Evolutionary conservation across 2,797 vertebrate genomes (phyloP).

Genomic region (Sebastes baramenuke): DNA sequence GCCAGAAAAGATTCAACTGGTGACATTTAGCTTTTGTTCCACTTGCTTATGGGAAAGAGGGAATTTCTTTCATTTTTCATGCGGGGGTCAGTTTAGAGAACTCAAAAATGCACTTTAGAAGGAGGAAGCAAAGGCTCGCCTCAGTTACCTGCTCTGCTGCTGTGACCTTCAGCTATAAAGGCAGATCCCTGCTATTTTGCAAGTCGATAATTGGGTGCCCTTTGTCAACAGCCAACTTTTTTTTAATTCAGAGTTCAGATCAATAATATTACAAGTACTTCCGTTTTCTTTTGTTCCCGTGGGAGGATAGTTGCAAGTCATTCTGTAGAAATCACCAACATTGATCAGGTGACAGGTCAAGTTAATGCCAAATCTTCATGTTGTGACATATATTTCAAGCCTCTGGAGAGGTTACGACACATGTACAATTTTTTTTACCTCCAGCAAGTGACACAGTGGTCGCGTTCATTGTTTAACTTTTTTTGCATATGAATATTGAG

Average conservation of each 20-base stretch:
- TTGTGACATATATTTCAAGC: neutral
- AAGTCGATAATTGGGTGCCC: constrained; percentile 62
- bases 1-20: constrained; percentile 54
- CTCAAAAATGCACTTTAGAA: constrained; percentile 53
- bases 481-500: constrained; percentile 21
- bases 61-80: constrained; percentile 66
- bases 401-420: neutral
- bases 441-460: constrained; percentile 17
- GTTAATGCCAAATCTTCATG: neutral
- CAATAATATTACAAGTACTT: constrained; percentile 54
- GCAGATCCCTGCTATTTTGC: constrained; percentile 56
- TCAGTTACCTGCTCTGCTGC: constrained; percentile 30
- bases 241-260: constrained; percentile 43
- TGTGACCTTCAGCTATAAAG: constrained; percentile 67
- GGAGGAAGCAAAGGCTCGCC: constrained; percentile 13
- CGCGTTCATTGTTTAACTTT: constrained; percentile 21
- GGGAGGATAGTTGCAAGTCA: constrained; percentile 7
- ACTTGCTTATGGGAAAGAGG: constrained; percentile 42
- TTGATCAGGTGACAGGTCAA: constrained; percentile 9
- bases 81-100: constrained; percentile 47
- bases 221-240: constrained; percentile 64
- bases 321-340: constrained; percentile 2
- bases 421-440: constrained; percentile 11
- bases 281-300: constrained; percentile 26
- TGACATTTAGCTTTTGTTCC: constrained; percentile 80